phyloP scores from a whole-genome alignment of 2,888 invertebrate species.

The Exocentrus adspersus region DNA sequence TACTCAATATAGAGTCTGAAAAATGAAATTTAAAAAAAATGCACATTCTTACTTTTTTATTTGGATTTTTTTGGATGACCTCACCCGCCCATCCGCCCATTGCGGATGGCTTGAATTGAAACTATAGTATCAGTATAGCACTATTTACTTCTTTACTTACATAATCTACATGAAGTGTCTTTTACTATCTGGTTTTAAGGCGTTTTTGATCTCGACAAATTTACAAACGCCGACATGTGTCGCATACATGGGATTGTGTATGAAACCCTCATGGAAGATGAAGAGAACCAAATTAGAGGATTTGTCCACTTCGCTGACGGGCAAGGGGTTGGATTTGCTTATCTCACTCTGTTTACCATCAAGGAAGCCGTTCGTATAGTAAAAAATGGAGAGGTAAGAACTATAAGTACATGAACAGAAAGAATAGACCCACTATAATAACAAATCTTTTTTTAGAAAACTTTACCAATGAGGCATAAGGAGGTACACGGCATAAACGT shows the following conservation, averaged over 20 bases:
- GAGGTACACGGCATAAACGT: slow-evolving; percentile 81
- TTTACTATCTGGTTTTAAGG: slow-evolving; percentile 65
- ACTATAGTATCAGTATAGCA: no score
- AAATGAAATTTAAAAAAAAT: no score
- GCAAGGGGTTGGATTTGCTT: slow-evolving; percentile 77
- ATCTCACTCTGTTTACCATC: slow-evolving; percentile 80
- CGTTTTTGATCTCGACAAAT: slow-evolving; percentile 81
- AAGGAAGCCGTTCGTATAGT: slow-evolving; percentile 82
- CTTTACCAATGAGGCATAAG: slow-evolving; percentile 82
- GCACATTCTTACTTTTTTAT: no score
- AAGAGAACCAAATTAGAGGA: slow-evolving; percentile 82
- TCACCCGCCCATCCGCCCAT: no score
- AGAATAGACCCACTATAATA: background rate
- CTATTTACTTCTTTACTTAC: no score
- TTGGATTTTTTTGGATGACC: no score
- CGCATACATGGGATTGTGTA: slow-evolving; percentile 80
- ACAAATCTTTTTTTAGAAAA: slow-evolving; percentile 66
- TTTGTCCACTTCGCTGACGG: slow-evolving; percentile 83
- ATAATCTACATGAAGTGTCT: no score
- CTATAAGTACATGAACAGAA: no score
- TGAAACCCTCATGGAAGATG: slow-evolving; percentile 83
- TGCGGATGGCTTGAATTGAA: no score
- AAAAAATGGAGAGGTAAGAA: slow-evolving; percentile 79
- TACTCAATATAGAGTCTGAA: no score
- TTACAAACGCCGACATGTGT: slow-evolving; percentile 81